Conservation (phyloP, 2,797 vertebrate species). For the Cichlasoma orientale region DNA sequence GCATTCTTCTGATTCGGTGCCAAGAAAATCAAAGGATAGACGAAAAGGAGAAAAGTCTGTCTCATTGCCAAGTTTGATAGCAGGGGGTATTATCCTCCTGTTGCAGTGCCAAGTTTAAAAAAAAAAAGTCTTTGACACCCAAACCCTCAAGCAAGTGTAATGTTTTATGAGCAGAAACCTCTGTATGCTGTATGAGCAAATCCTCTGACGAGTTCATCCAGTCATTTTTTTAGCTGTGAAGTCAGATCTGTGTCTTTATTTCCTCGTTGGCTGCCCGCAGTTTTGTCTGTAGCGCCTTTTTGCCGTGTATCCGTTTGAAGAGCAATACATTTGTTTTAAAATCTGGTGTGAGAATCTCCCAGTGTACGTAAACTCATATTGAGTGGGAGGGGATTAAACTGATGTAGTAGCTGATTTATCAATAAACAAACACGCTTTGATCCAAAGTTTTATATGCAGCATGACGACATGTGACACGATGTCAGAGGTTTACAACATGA, state of each 20-base stretch:
- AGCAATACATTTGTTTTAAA: slow-evolving; percentile 37
- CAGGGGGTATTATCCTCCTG: slow-evolving; percentile 15
- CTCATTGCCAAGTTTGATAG: slow-evolving; percentile 34
- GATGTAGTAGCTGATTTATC: not conserved
- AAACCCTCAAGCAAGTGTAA: slow-evolving; percentile 5
- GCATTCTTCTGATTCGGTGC: slow-evolving; percentile 27
- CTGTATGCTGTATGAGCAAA: not conserved
- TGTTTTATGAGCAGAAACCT: slow-evolving; percentile 11
- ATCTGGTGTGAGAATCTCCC: not conserved
- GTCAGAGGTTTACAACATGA: not conserved
- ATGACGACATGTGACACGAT: not conserved
- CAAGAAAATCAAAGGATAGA: slow-evolving; percentile 39
- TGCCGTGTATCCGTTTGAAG: slow-evolving; percentile 1
- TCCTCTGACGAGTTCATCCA: not conserved
- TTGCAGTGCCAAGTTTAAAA: slow-evolving; percentile 21
- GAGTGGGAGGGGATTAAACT: slow-evolving; percentile 16
- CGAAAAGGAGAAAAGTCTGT: slow-evolving; percentile 1
- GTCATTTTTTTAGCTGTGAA: not conserved
- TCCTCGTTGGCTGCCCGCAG: not conserved
- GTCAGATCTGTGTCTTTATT: not conserved
- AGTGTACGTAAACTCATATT: slow-evolving; percentile 35
- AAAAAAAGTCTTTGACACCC: not conserved
- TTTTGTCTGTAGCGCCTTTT: slow-evolving; percentile 8
- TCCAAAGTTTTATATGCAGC: slow-evolving; percentile 38
- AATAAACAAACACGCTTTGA: not conserved